A percentile compares a stretch with the other conserved stretches of the same genome.
phyloP scores from a whole-genome alignment of 2,888 invertebrate genomes.

The Heliothis peltigera region DNA sequence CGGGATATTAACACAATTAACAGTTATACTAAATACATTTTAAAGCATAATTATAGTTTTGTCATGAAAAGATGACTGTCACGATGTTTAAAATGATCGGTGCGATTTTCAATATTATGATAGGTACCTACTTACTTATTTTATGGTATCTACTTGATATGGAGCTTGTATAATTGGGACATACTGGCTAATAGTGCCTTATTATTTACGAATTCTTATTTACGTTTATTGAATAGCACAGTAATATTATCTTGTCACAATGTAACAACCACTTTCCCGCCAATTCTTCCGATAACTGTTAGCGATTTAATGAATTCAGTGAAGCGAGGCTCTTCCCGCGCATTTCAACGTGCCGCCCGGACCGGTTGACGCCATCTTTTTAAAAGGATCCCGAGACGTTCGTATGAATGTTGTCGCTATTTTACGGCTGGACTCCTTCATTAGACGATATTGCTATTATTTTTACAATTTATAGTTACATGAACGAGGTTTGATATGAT shows the following conservation, averaged over 20 bases:
- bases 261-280: conserved; percentile 19
- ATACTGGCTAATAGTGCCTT: too few relatives aligned
- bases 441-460: neutral
- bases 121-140: too few relatives aligned
- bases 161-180: too few relatives aligned
- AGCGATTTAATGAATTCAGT: conserved; percentile 38
- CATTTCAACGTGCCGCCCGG: conserved; percentile 3
- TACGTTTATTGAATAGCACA: neutral
- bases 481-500: neutral
- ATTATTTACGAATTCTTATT: neutral
- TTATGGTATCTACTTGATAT: too few relatives aligned
- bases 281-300: conserved; percentile 14
- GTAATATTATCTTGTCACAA: neutral
- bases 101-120: too few relatives aligned
- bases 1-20: too few relatives aligned
- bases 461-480: neutral
- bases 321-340: conserved; percentile 25
- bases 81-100: too few relatives aligned
- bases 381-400: conserved; percentile 3
- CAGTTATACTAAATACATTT: too few relatives aligned
- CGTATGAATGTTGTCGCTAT: conserved; percentile 17
- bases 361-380: conserved; percentile 42
- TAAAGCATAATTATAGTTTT: too few relatives aligned
- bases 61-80: too few relatives aligned
- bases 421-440: conserved; percentile 3